Percentiles rank a stretch among this genome's conserved stretches.
phyloP scores from a whole-genome alignment of 2,113 vertebrate genomes.

The Brachionichthys hirsutus region DNA sequence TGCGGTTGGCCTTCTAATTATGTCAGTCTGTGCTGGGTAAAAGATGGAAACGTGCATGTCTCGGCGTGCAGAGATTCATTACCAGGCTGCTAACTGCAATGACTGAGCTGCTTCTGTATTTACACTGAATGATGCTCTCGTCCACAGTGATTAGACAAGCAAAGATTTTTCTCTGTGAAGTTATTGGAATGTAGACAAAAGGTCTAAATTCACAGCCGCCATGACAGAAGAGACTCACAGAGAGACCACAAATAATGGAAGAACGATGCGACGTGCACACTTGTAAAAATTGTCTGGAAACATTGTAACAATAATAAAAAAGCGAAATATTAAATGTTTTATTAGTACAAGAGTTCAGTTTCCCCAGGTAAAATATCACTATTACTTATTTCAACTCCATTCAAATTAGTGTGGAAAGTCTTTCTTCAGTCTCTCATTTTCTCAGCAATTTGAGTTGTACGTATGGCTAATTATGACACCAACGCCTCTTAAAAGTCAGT shows the following conservation, averaged over 20 bases:
- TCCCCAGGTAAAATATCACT: too few relatives aligned
- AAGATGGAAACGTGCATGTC: conserved; percentile 15
- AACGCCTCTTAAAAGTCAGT: too few relatives aligned
- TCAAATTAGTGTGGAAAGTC: too few relatives aligned
- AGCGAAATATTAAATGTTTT: too few relatives aligned
- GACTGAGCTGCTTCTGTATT: conserved; percentile 3
- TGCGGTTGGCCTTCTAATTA: conserved; percentile 16
- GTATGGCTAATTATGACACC: too few relatives aligned
- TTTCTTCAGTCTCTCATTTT: too few relatives aligned
- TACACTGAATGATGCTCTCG: not conserved
- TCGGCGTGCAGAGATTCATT: conserved; percentile 13
- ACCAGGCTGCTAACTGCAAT: not conserved
- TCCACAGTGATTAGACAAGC: not conserved
- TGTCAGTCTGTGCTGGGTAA: conserved; percentile 3
- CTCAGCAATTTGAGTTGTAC: too few relatives aligned
- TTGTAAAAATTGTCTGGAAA: too few relatives aligned
- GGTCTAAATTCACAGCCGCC: conserved; percentile 29
- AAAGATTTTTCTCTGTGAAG: not conserved
- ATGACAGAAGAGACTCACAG: conserved; percentile 2
- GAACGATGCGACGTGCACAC: not conserved
- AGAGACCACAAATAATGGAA: conserved; percentile 14
- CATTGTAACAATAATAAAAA: too few relatives aligned
- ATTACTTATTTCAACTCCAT: too few relatives aligned
- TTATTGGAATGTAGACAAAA: not conserved
- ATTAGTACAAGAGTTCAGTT: too few relatives aligned